phyloP scores from a whole-genome alignment of 1,140 invertebrate species.

The Orchestia grillus region DNA sequence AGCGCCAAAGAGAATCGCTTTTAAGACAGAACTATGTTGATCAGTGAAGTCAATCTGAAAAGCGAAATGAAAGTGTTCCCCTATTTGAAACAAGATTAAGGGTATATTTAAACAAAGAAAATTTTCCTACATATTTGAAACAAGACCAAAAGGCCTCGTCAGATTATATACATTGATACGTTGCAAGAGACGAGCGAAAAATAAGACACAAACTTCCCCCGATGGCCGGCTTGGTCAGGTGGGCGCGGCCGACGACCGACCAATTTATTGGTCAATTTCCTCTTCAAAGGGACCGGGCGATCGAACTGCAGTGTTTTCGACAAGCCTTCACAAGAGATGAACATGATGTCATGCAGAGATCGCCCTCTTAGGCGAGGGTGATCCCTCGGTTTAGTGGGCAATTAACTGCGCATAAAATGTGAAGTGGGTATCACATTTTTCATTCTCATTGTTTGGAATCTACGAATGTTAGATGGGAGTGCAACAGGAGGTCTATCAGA shows the following conservation, averaged over 20 bases:
- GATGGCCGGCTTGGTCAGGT: neutral
- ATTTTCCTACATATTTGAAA: neutral
- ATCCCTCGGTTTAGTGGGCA: neutral
- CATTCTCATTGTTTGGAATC: neutral
- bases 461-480: neutral
- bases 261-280: slow-evolving; percentile 1
- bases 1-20: no score
- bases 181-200: neutral
- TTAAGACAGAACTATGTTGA: neutral
- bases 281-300: neutral
- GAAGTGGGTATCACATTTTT: neutral
- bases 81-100: neutral
- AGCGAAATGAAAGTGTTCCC: neutral
- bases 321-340: neutral
- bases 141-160: neutral
- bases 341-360: neutral
- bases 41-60: neutral
- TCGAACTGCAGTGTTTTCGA: slow-evolving; percentile 7
- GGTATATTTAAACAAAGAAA: neutral
- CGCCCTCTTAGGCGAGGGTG: neutral
- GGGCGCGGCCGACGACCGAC: neutral
- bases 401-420: neutral
- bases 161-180: neutral
- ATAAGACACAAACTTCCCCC: neutral
- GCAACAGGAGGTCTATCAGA: neutral